Conservation (phyloP, 2,113 vertebrate species). For the Tor tambroides region DNA sequence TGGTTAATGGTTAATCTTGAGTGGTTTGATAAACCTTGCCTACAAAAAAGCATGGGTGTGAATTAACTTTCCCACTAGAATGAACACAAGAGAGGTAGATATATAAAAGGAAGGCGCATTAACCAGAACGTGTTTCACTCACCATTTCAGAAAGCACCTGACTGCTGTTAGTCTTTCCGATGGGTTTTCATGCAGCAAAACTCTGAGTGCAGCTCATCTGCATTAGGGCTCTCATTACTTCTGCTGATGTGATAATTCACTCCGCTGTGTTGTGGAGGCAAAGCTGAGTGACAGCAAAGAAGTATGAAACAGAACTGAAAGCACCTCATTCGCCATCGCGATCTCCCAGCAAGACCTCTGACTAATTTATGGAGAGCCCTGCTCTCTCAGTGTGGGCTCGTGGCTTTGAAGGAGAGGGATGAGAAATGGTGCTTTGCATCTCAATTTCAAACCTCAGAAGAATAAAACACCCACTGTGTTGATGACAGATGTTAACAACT, state of each 20-base stretch:
- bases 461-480: slow-evolving; percentile 33
- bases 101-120: background rate
- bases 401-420: background rate
- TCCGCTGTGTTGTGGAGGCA: background rate
- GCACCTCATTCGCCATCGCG: slow-evolving; percentile 15
- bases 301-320: slow-evolving; percentile 14
- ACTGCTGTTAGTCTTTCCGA: background rate
- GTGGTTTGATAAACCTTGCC: background rate
- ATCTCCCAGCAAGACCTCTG: slow-evolving; percentile 42
- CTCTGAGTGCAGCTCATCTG: background rate
- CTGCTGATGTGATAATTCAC: slow-evolving; percentile 7
- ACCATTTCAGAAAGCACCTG: background rate
- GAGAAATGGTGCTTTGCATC: background rate
- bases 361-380: slow-evolving; percentile 47
- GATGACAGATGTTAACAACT: slow-evolving; percentile 20
- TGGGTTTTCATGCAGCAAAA: background rate
- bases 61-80: background rate
- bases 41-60: background rate
- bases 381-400: slow-evolving; percentile 31
- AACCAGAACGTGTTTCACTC: background rate
- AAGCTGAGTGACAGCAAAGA: slow-evolving; percentile 26
- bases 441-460: slow-evolving; percentile 31
- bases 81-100: background rate
- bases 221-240: background rate
- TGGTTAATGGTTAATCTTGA: background rate